Percentiles rank a stretch among this genome's conserved stretches.
These are phyloP conservation scores for Aurelia coerulea DNA, from an alignment of 30 jellyfish, hydroid and myxozoan genomes.

Conservation along the genomic window DNA sequence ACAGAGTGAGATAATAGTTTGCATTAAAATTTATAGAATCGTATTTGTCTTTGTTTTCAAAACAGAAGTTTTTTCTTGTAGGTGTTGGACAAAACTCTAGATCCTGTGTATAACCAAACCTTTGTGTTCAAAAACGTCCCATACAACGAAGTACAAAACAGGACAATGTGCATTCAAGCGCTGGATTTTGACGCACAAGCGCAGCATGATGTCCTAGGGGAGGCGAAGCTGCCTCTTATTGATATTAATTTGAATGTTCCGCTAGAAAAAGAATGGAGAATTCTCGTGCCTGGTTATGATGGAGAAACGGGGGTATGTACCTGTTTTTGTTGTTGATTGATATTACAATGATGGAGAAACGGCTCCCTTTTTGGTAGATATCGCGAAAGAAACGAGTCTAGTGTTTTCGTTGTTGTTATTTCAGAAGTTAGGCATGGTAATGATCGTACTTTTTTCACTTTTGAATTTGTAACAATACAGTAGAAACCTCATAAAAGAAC, in stretches of 20 bases:
- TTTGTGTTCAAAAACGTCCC: constrained; percentile 77
- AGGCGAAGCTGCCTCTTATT: constrained; percentile 74
- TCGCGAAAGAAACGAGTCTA: too few species aligned
- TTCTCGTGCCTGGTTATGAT: constrained; percentile 89
- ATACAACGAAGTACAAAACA: constrained; percentile 66
- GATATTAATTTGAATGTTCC: constrained; percentile 68
- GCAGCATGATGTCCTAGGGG: constrained; percentile 87
- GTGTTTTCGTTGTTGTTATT: too few species aligned
- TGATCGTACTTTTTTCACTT: too few species aligned
- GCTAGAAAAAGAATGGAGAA: constrained; percentile 78
- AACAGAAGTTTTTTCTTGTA: constrained; percentile 3
- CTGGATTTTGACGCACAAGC: constrained; percentile 80
- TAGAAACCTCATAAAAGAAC: too few species aligned
- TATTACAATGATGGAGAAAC: too few species aligned
- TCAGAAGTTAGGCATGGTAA: too few species aligned
- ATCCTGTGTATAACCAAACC: constrained; percentile 86
- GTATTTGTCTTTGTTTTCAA: too few species aligned
- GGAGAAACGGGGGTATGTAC: constrained; percentile 60
- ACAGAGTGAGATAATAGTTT: too few species aligned
- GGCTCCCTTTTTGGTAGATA: too few species aligned
- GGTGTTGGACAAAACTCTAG: constrained; percentile 77
- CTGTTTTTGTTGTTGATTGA: too few species aligned
- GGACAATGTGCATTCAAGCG: constrained; percentile 81
- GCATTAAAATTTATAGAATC: too few species aligned
- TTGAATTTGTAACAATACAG: too few species aligned